A percentile compares a stretch with the other conserved stretches of the same genome.
These are phyloP conservation scores for Trypoxylon attenuatum DNA, from an alignment of 2,888 invertebrate species.

Conservation along the genomic window DNA sequence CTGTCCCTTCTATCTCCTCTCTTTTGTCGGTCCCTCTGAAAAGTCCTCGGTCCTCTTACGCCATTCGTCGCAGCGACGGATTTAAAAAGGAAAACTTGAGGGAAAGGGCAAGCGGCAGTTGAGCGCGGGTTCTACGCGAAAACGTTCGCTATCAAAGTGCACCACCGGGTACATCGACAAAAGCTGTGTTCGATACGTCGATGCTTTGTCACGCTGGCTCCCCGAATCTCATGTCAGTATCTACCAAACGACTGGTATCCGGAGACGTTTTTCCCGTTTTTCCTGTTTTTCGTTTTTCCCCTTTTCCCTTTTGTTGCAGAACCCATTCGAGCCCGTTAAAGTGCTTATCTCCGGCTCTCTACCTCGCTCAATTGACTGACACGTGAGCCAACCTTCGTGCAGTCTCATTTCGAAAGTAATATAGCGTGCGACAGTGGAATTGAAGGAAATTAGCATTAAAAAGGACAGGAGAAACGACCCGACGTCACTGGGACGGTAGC, in stretches of 20 bases:
- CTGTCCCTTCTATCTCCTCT: neutral
- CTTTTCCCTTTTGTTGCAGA: neutral
- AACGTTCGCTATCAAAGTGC: slow-evolving; percentile 16
- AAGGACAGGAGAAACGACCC: neutral
- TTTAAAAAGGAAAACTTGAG: slow-evolving; percentile 8
- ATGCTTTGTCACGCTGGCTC: neutral
- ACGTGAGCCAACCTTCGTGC: neutral
- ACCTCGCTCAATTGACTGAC: neutral
- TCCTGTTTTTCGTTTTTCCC: neutral
- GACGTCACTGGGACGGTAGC: no score
- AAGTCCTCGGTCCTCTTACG: slow-evolving; percentile 1
- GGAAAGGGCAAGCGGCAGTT: slow-evolving; percentile 10
- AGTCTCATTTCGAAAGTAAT: neutral
- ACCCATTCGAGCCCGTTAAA: neutral
- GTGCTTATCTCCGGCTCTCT: neutral
- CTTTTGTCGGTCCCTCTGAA: neutral
- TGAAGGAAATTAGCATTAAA: neutral
- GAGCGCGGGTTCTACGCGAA: slow-evolving; percentile 7
- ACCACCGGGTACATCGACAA: neutral
- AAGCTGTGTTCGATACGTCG: neutral
- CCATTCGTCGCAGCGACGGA: neutral
- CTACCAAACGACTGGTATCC: neutral
- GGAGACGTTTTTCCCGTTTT: neutral
- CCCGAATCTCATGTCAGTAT: neutral
- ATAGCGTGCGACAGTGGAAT: no score